Evolutionary conservation across 2,113 vertebrate species (phyloP), one percentile per base, ranked within the genome.

Genomic region (Lota lota): DNA sequence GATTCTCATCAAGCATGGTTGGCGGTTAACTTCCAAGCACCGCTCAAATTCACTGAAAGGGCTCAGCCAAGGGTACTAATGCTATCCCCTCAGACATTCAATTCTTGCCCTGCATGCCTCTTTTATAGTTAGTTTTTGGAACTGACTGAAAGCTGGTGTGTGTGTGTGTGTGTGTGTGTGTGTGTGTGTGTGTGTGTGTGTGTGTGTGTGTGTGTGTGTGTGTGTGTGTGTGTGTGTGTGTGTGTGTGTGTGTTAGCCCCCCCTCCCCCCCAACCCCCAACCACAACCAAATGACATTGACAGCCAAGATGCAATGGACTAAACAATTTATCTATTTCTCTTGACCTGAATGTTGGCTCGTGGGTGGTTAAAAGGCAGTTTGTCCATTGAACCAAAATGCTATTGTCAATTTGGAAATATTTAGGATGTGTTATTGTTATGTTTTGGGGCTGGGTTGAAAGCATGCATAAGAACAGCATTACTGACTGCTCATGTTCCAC

Each of bases 21-120:
- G 70, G 72, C 67, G 50, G 65, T 60, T 64, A 6, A 3, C 18
- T 57, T 56, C 54, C 51, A 10, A 6, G 50, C 65, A 11, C 22
- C 22, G 70, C 28, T 4, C 28, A 6, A 33, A 33, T 33, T 4
- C 28, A 4, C 28, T 33, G 28, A 33, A 33, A 74, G 19, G 40
- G 66, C 57, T 20, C 60, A 78, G 74, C 74, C 69, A 60, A 67
- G 57, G 60, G 57, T n/a, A 59, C 74, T 80, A 84, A 84, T 68
- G 53, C 53, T 40, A 67, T 47, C 50, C 61, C 61, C 74, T 62
- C 1, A 10, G 64, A 66, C 28, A 69, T 54, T 75, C 64, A 59
- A 65, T 64, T 79, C 73, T 72, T 61, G 66, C 76, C 79, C 81
- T 71, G 75, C 78, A 84, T 77, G 78, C 60, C 22, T 1, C 8